Conservation (phyloP, 1,140 invertebrate genomes). For the Diorhabda elongata region DNA sequence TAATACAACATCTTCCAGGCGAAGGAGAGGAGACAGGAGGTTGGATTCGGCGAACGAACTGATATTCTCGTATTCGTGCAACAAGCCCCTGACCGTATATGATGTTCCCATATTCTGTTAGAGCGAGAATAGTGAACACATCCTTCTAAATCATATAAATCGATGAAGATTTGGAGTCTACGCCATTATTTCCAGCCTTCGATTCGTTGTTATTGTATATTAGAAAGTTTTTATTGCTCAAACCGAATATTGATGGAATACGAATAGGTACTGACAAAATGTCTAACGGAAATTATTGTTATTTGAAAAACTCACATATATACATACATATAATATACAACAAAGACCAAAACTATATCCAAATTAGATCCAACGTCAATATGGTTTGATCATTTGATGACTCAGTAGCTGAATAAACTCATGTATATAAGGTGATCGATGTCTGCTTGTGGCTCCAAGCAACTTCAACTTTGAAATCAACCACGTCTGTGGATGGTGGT, state of each 20-base stretch:
- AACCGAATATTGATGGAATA: not conserved
- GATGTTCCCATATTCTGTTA: slow-evolving; percentile 34
- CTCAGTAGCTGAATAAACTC: no score
- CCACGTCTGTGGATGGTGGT: no score
- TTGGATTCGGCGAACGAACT: slow-evolving; percentile 23
- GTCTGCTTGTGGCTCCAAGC: no score
- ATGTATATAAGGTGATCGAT: no score
- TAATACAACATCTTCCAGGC: slow-evolving; percentile 42
- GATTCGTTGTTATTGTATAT: slow-evolving; percentile 8
- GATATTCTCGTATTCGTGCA: slow-evolving; percentile 24
- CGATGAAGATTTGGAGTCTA: slow-evolving; percentile 23
- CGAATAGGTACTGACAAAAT: not conserved
- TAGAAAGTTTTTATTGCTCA: slow-evolving; percentile 8
- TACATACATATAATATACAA: not conserved
- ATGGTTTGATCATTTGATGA: no score
- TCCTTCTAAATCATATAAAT: slow-evolving; percentile 36
- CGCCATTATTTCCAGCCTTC: not conserved
- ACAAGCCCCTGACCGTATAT: slow-evolving; percentile 23
- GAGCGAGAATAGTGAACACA: slow-evolving; percentile 38
- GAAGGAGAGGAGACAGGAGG: slow-evolving; percentile 5
- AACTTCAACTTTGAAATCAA: no score
- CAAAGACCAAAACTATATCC: no score
- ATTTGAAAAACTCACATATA: not conserved
- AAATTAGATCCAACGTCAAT: no score
- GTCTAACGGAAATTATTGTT: not conserved